A percentile compares a stretch with the other conserved stretches of the same genome.
phyloP scores from a whole-genome alignment of 2,797 vertebrate species.

The Champsocephalus gunnari region DNA sequence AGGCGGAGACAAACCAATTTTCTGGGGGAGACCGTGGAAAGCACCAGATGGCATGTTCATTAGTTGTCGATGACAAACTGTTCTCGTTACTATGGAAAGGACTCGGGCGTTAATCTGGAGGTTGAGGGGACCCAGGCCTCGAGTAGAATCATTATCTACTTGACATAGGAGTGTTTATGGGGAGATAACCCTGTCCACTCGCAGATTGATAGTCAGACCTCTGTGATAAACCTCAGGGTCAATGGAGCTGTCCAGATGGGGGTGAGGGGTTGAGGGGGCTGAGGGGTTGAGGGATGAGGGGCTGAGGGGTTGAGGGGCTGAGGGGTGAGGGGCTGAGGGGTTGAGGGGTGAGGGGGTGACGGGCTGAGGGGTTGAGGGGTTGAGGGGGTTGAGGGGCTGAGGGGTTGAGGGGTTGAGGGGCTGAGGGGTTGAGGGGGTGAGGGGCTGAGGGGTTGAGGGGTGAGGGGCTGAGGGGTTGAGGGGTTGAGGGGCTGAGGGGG shows the following conservation, averaged over 20 bases:
- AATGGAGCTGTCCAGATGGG: slow-evolving; percentile 7
- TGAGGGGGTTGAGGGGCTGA: too few species aligned
- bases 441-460: background rate
- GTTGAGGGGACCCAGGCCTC: background rate
- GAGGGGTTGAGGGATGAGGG: too few species aligned
- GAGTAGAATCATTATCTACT: background rate
- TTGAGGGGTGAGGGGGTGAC: too few species aligned
- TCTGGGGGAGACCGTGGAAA: background rate
- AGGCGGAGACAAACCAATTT: background rate
- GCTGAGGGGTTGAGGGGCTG: too few species aligned
- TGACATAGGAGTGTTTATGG: background rate
- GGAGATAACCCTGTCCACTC: background rate
- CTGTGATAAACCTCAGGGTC: background rate
- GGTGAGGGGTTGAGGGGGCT: background rate
- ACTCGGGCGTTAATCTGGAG: background rate
- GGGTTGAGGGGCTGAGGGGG: background rate
- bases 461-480: background rate
- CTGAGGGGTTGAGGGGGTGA: background rate
- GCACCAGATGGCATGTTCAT: background rate
- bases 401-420: too few species aligned
- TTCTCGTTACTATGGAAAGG: background rate
- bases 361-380: too few species aligned
- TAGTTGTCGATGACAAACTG: slow-evolving; percentile 5
- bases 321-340: too few species aligned
- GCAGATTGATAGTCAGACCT: background rate